These are phyloP conservation scores for Apantesis nais DNA, from an alignment of 2,888 invertebrate genomes.

Conservation along the genomic window DNA sequence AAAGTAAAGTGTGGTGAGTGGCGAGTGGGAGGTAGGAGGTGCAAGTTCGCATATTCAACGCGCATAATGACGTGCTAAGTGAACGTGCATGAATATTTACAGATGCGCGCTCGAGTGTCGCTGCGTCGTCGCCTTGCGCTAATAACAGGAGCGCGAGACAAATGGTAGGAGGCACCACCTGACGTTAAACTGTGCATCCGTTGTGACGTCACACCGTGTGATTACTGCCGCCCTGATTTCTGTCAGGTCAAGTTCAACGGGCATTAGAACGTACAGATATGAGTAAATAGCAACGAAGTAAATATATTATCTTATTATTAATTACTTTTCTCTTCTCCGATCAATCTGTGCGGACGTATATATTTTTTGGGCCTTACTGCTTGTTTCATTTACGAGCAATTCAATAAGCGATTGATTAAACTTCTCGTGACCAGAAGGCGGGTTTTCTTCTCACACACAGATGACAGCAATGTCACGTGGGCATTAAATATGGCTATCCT, in stretches of 20 bases:
- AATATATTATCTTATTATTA: not conserved
- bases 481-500: too few species aligned
- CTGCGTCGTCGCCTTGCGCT: not conserved
- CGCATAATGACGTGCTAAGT: constrained; percentile 51
- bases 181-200: not conserved
- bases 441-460: not conserved
- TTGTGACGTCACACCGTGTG: not conserved
- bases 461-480: not conserved
- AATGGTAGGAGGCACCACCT: not conserved
- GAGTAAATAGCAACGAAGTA: not conserved
- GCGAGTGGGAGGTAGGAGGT: constrained; percentile 20
- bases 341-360: too few species aligned
- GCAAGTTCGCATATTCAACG: constrained; percentile 53
- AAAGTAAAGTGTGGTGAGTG: constrained; percentile 24
- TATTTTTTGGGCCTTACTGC: too few species aligned
- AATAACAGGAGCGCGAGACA: constrained; percentile 1
- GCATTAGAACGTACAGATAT: not conserved
- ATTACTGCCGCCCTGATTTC: not conserved
- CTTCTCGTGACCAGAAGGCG: not conserved
- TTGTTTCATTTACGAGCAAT: too few species aligned
- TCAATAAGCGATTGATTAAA: too few species aligned
- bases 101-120: constrained; percentile 44
- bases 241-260: not conserved
- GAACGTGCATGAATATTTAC: constrained; percentile 55
- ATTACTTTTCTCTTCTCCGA: too few species aligned